These are phyloP conservation scores for Loris lydekkerianus DNA, from an alignment of 2,797 vertebrate species.

Conservation along the genomic window DNA sequence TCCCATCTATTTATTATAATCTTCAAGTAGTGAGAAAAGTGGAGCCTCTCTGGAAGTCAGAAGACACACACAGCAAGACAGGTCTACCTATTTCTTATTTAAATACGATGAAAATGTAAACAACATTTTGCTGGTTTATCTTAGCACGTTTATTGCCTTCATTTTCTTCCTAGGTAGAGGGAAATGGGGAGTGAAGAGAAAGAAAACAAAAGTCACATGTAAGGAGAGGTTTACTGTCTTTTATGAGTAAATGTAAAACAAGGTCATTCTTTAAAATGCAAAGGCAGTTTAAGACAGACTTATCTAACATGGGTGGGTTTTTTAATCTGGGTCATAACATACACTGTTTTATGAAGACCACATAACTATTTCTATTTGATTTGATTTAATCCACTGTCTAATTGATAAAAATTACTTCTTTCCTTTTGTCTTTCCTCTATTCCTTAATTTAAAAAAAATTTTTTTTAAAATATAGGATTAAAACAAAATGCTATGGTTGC, in stretches of 20 bases:
- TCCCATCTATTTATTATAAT: constrained; percentile 27
- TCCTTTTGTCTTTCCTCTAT: neutral
- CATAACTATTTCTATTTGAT: neutral
- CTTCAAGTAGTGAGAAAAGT: constrained; percentile 25
- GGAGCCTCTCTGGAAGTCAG: neutral
- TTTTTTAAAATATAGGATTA: constrained; percentile 47
- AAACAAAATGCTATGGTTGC: neutral
- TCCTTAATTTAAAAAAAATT: neutral
- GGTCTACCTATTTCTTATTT: neutral
- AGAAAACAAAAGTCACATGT: neutral
- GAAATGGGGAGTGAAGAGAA: neutral
- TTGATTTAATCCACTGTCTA: neutral
- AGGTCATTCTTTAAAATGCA: neutral
- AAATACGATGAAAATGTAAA: neutral
- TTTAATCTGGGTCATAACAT: neutral
- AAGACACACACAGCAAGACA: neutral
- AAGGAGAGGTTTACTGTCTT: neutral
- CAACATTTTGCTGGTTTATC: neutral
- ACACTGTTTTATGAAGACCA: constrained; percentile 13
- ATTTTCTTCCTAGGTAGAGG: neutral
- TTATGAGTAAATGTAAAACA: neutral
- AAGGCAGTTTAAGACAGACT: neutral
- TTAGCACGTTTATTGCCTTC: neutral
- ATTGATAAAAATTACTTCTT: neutral
- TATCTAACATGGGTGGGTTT: neutral